phyloP scores from a whole-genome alignment of 2,888 invertebrate species.

The Dinocampus coccinellae region DNA sequence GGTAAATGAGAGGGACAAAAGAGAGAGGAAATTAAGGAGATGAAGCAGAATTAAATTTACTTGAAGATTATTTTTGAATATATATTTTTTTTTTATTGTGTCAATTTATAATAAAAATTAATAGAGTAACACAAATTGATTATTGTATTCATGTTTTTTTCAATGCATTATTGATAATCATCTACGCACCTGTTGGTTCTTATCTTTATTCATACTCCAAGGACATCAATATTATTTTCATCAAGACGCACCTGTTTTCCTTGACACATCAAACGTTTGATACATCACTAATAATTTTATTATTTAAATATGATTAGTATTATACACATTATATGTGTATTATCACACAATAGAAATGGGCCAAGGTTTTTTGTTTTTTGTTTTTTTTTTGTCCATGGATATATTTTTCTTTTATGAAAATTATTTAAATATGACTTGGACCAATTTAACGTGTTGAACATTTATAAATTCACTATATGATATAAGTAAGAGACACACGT shows the following conservation, averaged over 20 bases:
- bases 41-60: neutral
- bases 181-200: neutral
- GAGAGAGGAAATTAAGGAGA: neutral
- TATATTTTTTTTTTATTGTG: too few species aligned
- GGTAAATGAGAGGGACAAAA: conserved; percentile 36
- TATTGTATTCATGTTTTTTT: neutral
- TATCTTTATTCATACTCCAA: conserved; percentile 13
- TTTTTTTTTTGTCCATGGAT: too few species aligned
- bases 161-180: neutral
- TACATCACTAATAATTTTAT: neutral
- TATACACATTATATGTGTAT: neutral
- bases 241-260: conserved; percentile 36
- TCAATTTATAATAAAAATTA: too few species aligned
- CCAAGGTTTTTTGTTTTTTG: too few species aligned
- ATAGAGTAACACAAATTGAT: too few species aligned
- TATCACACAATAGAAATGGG: too few species aligned
- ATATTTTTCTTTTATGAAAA: too few species aligned
- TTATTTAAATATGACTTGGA: too few species aligned
- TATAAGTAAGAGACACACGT: neutral
- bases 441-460: too few species aligned
- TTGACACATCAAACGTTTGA: conserved; percentile 30
- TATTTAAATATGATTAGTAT: neutral
- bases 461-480: neutral
- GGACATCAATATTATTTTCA: conserved; percentile 23
- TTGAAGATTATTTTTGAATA: too few species aligned